phyloP scores from a whole-genome alignment of 2,797 vertebrate genomes.

The Mus spretus region DNA sequence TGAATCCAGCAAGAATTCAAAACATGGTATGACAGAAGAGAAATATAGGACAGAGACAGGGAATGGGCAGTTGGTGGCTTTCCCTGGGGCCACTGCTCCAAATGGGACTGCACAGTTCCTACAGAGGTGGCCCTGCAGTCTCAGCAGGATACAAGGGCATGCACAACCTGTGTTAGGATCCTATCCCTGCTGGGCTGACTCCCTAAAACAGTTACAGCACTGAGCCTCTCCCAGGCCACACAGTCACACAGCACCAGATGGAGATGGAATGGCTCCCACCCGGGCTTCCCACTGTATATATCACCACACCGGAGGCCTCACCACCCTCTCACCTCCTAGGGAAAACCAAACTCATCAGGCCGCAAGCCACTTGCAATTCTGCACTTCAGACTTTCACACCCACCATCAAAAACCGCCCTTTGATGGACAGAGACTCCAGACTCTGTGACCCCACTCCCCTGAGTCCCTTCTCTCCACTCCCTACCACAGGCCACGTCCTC shows the following conservation, averaged over 20 bases:
- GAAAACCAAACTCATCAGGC: slow-evolving; percentile 24
- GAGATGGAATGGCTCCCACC: not conserved
- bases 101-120: not conserved
- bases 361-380: slow-evolving; percentile 28
- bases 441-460: not conserved
- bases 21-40: not conserved
- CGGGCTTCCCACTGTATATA: slow-evolving; percentile 37
- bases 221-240: not conserved
- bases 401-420: slow-evolving; percentile 56
- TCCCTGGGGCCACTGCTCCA: not conserved
- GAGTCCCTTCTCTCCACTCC: slow-evolving; percentile 54
- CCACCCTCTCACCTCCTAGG: not conserved
- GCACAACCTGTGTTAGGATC: not conserved
- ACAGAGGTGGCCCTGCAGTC: not conserved
- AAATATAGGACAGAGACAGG: not conserved
- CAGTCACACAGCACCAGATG: not conserved
- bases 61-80: not conserved
- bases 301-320: not conserved
- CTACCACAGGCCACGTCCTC: slow-evolving; percentile 82
- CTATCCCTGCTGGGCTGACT: not conserved
- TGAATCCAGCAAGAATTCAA: slow-evolving; percentile 16
- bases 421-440: not conserved
- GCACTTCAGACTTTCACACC: slow-evolving; percentile 44
- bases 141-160: not conserved
- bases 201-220: not conserved